These are phyloP conservation scores for Heliconius ethilla DNA, from an alignment of 2,888 invertebrate genomes.

Conservation along the genomic window DNA sequence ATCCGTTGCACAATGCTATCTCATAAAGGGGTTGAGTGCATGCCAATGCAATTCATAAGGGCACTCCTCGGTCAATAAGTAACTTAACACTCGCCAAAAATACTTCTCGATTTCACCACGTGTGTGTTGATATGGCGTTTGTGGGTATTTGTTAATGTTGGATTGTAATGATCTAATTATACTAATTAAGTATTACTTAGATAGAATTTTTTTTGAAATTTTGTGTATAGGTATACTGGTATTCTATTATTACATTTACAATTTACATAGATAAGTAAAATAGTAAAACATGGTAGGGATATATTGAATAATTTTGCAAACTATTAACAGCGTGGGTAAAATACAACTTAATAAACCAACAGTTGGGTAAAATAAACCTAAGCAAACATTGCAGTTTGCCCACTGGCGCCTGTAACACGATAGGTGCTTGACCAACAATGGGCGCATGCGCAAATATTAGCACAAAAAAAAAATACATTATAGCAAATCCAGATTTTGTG, in stretches of 20 bases:
- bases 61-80: slow-evolving; percentile 66
- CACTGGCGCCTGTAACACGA: slow-evolving; percentile 76
- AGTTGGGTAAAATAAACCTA: slow-evolving; percentile 54
- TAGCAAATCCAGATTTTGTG: slow-evolving; percentile 16
- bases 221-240: too few species aligned
- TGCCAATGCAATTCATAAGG: slow-evolving; percentile 78
- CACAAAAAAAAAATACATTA: slow-evolving; percentile 29
- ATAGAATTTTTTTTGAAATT: too few species aligned
- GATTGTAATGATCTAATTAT: neutral
- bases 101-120: slow-evolving; percentile 65
- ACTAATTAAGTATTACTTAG: neutral
- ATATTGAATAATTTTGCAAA: neutral
- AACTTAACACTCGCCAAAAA: slow-evolving; percentile 69
- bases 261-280: neutral
- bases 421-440: slow-evolving; percentile 51
- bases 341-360: slow-evolving; percentile 14
- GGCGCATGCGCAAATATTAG: slow-evolving; percentile 29
- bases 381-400: slow-evolving; percentile 75
- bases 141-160: slow-evolving; percentile 29
- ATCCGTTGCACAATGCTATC: slow-evolving; percentile 73
- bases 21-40: slow-evolving; percentile 77
- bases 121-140: slow-evolving; percentile 57
- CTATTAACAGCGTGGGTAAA: neutral
- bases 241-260: neutral
- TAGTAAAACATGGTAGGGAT: neutral